Evolutionary conservation across 1,140 invertebrate genomes (phyloP), one percentile per base, ranked within the genome.

Genomic region (Aphaenogaster floridana): DNA sequence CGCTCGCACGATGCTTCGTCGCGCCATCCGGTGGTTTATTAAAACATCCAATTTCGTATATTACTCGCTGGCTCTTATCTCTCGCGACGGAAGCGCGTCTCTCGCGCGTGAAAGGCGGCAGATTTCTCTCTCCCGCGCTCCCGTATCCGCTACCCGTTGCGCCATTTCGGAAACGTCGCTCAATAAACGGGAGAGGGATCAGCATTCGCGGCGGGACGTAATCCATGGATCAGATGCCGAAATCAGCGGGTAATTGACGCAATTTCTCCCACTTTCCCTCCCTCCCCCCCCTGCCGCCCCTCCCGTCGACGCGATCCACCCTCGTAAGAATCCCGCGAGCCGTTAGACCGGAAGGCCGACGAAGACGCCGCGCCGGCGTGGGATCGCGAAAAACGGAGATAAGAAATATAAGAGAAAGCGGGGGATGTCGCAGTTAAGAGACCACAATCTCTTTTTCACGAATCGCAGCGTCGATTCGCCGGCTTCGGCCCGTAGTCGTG

Each of bases 211-310:
- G 94, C 89, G 89, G 90, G 91, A 69, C 87, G 91, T 95, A 95
- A 95, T 94, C 94, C 93, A 72, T 64, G 86, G 93, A 94, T 95
- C 92, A 87, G 91, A 93, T 93, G 92, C 90, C 91, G 91, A 94
- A 95, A 95, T 95, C 94, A 94, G 93, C 93, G 93, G 93, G 93
- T 95, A 95, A 95, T 95, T 95, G 95, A 95, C 94, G 94, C 94
- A 93, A 94, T 95, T 94, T 94, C 93, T 94, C 90, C 90, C 90
- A 63, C 79, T 86, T 71, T 71, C n/a, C 54, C 36, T 21, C 8
- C 2, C n/a, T n/a, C 11, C 9, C 7, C n/a, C n/a, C 11, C 13
- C n/a, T 21, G 11, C 11, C 1, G 15, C 34, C 21, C 45, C 28
- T 11, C 34, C 39, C 48, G 15, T 50, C 17, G 2, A 34, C n/a